These are phyloP conservation scores for Dynastes grantii DNA, from an alignment of 2,888 invertebrate genomes.

Conservation along the genomic window DNA sequence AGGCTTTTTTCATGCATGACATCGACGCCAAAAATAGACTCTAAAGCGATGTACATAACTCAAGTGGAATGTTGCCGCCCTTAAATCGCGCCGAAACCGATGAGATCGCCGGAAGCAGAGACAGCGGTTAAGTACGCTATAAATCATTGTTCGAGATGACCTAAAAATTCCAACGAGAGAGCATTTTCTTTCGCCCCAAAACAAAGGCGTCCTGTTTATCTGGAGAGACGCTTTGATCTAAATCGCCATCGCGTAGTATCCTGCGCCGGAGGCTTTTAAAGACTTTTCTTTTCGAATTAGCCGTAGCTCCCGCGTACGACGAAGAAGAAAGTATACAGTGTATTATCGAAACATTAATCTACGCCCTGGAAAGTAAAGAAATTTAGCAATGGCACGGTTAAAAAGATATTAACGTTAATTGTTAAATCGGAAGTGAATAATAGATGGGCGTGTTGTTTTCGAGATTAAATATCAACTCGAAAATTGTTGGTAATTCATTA, in stretches of 20 bases:
- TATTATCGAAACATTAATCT: conserved; percentile 9
- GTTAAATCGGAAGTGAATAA: conserved; percentile 18
- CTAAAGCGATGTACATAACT: conserved; percentile 21
- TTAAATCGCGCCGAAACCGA: conserved; percentile 35
- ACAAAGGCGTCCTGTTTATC: conserved; percentile 40
- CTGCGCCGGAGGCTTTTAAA: conserved; percentile 16
- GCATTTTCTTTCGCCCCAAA: conserved; percentile 29
- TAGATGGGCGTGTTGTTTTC: neutral
- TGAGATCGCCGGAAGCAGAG: conserved; percentile 46
- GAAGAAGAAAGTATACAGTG: neutral
- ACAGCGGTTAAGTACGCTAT: conserved; percentile 47
- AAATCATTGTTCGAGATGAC: conserved; percentile 50
- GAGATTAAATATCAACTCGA: neutral
- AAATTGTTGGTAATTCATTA: neutral
- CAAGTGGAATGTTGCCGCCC: conserved; percentile 38
- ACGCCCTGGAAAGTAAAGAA: neutral
- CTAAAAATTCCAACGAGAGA: conserved; percentile 40
- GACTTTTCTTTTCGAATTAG: conserved; percentile 20
- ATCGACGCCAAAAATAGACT: conserved; percentile 24
- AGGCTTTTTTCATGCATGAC: neutral
- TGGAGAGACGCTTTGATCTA: conserved; percentile 30
- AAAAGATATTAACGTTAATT: conserved; percentile 19
- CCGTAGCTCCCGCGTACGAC: neutral
- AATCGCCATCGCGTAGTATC: conserved; percentile 19
- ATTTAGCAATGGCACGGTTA: neutral